Conservation (phyloP, 1,140 invertebrate genomes). For the Drosophila obscura region DNA sequence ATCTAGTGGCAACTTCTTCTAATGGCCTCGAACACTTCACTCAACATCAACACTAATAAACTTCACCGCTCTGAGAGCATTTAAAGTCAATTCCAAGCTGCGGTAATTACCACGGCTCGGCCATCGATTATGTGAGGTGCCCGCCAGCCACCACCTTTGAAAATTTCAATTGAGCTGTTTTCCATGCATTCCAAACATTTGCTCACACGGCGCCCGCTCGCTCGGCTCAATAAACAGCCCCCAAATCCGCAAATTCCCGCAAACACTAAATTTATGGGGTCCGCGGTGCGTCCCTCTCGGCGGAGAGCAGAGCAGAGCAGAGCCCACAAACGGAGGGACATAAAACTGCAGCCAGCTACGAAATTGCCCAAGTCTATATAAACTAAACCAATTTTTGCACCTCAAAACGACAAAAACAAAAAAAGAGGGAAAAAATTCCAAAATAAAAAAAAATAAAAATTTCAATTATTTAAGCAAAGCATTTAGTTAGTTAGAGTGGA, state of each 20-base stretch:
- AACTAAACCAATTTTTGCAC: constrained; percentile 59
- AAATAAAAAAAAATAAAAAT: constrained; percentile 37
- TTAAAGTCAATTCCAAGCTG: constrained; percentile 26
- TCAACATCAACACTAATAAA: constrained; percentile 22
- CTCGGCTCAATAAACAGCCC: constrained; percentile 19
- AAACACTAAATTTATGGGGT: constrained; percentile 31
- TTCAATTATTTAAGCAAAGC: constrained; percentile 69
- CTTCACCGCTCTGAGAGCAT: constrained; percentile 2
- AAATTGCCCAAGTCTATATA: constrained; percentile 22
- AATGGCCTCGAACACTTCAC: too few species aligned
- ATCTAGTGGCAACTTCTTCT: too few species aligned
- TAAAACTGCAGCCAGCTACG: constrained; percentile 8
- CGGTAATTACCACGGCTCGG: constrained; percentile 31
- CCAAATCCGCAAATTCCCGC: constrained; percentile 2
- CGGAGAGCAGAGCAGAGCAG: background rate
- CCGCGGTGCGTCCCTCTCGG: background rate
- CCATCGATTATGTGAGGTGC: constrained; percentile 34
- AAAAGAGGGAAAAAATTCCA: background rate
- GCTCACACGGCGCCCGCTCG: constrained; percentile 9
- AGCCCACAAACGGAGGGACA: constrained; percentile 26
- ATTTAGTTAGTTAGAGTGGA: constrained; percentile 48
- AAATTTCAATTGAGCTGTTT: constrained; percentile 42
- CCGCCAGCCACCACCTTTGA: constrained; percentile 24
- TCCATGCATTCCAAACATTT: constrained; percentile 53
- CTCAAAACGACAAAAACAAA: constrained; percentile 9